A percentile compares a stretch with the other conserved stretches of the same genome.
Conservation (phyloP, 2,113 vertebrate species). For the Eulacestoma nigropectus region DNA sequence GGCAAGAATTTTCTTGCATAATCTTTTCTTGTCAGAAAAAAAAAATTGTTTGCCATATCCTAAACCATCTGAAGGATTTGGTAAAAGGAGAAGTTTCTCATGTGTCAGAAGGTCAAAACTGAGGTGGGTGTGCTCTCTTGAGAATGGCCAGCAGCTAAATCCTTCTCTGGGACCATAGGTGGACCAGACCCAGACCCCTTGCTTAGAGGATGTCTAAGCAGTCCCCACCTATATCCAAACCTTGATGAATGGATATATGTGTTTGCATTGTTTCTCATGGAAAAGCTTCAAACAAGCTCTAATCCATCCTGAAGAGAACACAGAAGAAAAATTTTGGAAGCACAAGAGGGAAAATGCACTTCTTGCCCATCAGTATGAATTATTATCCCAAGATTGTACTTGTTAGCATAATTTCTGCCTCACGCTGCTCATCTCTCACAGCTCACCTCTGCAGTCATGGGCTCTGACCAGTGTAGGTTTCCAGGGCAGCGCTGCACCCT, state of each 20-base stretch:
- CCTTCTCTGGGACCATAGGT: background rate
- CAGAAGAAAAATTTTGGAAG: background rate
- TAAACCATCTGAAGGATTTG: background rate
- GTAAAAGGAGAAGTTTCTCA: background rate
- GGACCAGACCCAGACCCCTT: background rate
- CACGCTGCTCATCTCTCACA: rapidly evolving
- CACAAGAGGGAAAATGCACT: background rate
- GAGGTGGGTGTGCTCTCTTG: background rate
- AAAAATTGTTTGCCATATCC: background rate
- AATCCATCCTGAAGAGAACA: background rate
- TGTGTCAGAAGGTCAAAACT: background rate
- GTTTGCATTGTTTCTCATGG: background rate
- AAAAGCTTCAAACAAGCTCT: background rate
- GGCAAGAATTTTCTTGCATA: background rate
- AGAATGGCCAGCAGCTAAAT: background rate
- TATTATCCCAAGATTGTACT: background rate
- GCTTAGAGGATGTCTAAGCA: background rate
- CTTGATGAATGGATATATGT: background rate
- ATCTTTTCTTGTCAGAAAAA: background rate
- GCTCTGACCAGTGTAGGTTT: background rate
- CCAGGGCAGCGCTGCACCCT: background rate
- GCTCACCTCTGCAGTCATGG: rapidly evolving
- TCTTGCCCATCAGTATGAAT: background rate
- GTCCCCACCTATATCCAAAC: background rate
- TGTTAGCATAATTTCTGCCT: background rate